Evolutionary conservation across 2,888 invertebrate species (phyloP).

Genomic region (Epinotia ramella): DNA sequence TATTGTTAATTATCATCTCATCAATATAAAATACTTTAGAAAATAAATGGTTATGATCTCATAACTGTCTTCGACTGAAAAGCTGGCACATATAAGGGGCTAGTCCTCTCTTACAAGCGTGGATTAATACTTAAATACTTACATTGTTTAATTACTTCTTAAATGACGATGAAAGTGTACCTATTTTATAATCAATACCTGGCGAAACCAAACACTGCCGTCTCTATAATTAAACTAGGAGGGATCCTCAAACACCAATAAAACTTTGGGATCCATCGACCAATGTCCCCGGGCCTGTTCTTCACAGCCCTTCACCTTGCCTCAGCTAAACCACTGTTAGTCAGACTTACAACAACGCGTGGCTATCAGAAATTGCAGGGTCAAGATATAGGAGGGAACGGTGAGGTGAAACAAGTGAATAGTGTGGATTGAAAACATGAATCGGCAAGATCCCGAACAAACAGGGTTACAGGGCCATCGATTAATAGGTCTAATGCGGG

Average conservation of each 20-base stretch:
- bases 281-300: conserved; percentile 40
- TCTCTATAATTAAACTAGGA: conserved; percentile 30
- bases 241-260: conserved; percentile 57
- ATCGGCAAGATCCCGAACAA: conserved; percentile 60
- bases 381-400: not conserved
- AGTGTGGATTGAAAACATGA: conserved; percentile 62
- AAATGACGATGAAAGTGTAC: too few species aligned
- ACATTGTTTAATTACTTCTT: not conserved
- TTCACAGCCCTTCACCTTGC: not conserved
- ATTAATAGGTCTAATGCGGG: conserved; percentile 49
- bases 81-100: too few species aligned
- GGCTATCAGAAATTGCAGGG: not conserved
- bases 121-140: too few species aligned
- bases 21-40: too few species aligned
- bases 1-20: too few species aligned
- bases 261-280: conserved; percentile 55
- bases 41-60: too few species aligned
- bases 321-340: not conserved
- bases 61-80: too few species aligned
- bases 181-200: conserved; percentile 8
- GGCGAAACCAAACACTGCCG: conserved; percentile 9
- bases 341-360: not conserved
- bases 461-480: conserved; percentile 61
- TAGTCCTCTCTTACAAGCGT: too few species aligned
- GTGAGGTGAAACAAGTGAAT: not conserved